Evolutionary conservation across 2,888 invertebrate genomes (phyloP), one percentile per base, ranked within the genome.

Genomic region (Apoda limacodes): DNA sequence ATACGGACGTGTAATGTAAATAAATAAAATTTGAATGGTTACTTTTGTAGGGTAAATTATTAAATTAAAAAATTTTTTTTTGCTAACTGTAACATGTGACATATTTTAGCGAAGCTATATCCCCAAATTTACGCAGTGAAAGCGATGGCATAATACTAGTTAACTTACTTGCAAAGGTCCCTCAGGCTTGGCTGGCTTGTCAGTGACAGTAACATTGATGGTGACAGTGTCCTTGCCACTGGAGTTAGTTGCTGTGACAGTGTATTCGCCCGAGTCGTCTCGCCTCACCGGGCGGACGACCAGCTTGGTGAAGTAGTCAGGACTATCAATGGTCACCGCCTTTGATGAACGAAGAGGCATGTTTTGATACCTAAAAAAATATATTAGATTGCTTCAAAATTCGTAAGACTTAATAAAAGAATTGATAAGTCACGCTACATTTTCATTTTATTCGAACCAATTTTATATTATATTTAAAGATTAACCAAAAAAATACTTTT

Each of bases 251-350:
- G 95, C 95, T 0, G 88, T 88, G 22, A 95, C 89, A 11, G 88
- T 88, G 64, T 94, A 95, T 63, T 93, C 92, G 13, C 95, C 95
- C 27, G 89, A 89, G 67, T 95, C 93, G 37, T 86, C 89, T 1
- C 95, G 84, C 15, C 86, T 80, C 0, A 90, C 89, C 3, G 93
- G 94, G 11, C 95, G 52, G 42, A 95, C 85, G 9, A 88, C 88
- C 35, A 95, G 70, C 74, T 94, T 95, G 1, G 93, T 93, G 67
- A 89, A 93, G 76, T 95, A 94, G 34, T 94, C 93, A 0, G 89
- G 87, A 47, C 88, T 91, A 56, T 93, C 93, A 55, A 95, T 89
- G 32, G 86, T 86, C 2, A 90, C 87, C 33, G 88, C 89, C 60
- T 92, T 92, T 6, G 82, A 81, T 34, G 74, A 48, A 1, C 80